phyloP scores from a whole-genome alignment of 2,888 invertebrate genomes.

The Drosophila pseudotakahashii region DNA sequence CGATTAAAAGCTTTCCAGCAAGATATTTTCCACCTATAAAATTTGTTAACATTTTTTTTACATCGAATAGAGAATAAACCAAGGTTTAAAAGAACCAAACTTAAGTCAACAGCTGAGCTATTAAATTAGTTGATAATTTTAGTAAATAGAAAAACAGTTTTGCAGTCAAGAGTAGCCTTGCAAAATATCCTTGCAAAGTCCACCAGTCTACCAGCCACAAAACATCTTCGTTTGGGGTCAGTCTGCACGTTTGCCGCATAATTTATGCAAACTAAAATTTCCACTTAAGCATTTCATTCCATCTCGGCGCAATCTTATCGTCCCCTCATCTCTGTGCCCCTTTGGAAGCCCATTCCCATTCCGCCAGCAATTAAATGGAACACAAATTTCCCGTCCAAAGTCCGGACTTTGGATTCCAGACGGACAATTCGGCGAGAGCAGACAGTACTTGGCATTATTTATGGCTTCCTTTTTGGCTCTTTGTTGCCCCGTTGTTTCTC shows the following conservation, averaged over 20 bases:
- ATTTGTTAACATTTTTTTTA: no score
- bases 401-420: constrained; percentile 9
- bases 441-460: constrained; percentile 68
- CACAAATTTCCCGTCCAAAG: constrained; percentile 40
- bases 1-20: background rate
- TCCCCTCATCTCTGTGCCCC: background rate
- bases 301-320: constrained; percentile 35
- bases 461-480: constrained; percentile 49
- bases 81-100: no score
- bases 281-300: constrained; percentile 51
- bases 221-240: constrained; percentile 23
- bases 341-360: background rate
- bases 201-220: background rate
- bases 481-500: constrained; percentile 21
- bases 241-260: constrained; percentile 54
- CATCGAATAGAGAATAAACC: no score
- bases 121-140: no score
- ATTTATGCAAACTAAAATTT: constrained; percentile 66
- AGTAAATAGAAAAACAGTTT: background rate
- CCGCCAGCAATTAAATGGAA: constrained; percentile 59
- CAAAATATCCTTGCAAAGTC: no score
- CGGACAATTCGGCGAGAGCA: constrained; percentile 41
- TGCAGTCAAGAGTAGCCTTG: background rate
- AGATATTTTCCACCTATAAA: no score
- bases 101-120: no score